A percentile compares a stretch with the other conserved stretches of the same genome.
phyloP scores from a whole-genome alignment of 2,888 invertebrate genomes.

The Drosophila fulvimacula region DNA sequence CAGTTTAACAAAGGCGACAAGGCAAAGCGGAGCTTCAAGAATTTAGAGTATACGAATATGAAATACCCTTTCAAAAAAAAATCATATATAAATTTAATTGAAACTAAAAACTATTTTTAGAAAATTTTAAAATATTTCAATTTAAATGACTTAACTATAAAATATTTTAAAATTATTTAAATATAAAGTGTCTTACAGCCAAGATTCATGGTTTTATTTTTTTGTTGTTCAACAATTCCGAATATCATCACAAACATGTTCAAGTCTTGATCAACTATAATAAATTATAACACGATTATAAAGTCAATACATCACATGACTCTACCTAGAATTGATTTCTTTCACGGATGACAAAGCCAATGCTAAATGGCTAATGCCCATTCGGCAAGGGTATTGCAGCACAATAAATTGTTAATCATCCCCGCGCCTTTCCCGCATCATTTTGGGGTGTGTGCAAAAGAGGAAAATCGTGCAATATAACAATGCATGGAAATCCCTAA shows the following conservation, averaged over 20 bases:
- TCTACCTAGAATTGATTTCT: constrained; percentile 15
- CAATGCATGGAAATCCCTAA: constrained; percentile 77
- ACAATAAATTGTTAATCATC: constrained; percentile 64
- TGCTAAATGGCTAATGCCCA: constrained; percentile 28
- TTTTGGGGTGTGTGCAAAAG: constrained; percentile 67
- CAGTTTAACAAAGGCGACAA: constrained; percentile 12
- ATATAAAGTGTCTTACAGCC: background rate
- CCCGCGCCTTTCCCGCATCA: constrained; percentile 18
- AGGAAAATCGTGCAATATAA: constrained; percentile 62
- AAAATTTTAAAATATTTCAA: too few species aligned
- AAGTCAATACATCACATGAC: constrained; percentile 17
- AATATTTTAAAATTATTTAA: too few species aligned
- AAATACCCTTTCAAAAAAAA: constrained; percentile 25
- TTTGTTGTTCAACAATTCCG: background rate
- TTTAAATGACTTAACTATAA: too few species aligned
- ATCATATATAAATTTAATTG: background rate
- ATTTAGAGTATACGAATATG: background rate
- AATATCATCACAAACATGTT: background rate
- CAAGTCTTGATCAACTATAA: background rate
- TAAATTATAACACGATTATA: constrained; percentile 29
- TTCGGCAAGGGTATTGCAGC: constrained; percentile 46
- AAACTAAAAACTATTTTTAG: too few species aligned
- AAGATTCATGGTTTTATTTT: background rate
- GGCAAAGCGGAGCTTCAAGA: constrained; percentile 6
- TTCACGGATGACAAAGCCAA: constrained; percentile 26